Conservation (phyloP, 1,140 invertebrate genomes). For the Bradynema listronoti region DNA sequence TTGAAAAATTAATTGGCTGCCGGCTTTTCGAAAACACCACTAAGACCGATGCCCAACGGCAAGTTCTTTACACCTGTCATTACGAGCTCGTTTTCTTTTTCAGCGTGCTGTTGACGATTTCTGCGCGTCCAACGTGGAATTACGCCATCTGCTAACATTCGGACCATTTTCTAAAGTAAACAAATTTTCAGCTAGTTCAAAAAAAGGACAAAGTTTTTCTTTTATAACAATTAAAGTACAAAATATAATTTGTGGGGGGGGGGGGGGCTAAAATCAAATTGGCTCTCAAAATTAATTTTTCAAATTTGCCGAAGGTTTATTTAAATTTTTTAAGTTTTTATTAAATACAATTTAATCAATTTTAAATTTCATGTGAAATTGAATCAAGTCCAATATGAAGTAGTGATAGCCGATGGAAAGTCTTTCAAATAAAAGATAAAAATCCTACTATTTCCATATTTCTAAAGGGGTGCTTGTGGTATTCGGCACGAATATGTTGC, state of each 20-base stretch:
- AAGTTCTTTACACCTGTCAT: slow-evolving; percentile 38
- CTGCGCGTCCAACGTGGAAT: slow-evolving; percentile 51
- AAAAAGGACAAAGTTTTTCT: too few relatives aligned
- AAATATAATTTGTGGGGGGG: too few relatives aligned
- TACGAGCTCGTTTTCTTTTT: slow-evolving; percentile 33
- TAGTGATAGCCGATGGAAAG: too few relatives aligned
- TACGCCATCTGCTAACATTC: slow-evolving; percentile 47
- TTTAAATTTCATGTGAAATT: too few relatives aligned
- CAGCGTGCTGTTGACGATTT: slow-evolving; percentile 35
- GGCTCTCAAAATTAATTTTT: too few relatives aligned
- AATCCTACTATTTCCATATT: slow-evolving; percentile 52
- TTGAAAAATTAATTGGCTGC: not conserved
- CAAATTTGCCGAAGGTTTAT: too few relatives aligned
- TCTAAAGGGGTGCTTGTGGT: slow-evolving; percentile 54
- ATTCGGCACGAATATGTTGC: slow-evolving; percentile 46
- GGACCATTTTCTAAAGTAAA: slow-evolving; percentile 42
- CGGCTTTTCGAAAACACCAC: slow-evolving; percentile 22
- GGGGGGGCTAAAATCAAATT: too few relatives aligned
- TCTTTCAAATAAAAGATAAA: too few relatives aligned
- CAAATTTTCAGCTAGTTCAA: not conserved
- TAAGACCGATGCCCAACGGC: slow-evolving; percentile 50
- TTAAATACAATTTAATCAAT: too few relatives aligned
- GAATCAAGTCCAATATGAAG: too few relatives aligned
- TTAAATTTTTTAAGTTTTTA: too few relatives aligned
- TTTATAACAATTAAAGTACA: too few relatives aligned